Percentiles rank a stretch among this genome's conserved stretches.
Evolutionary conservation across 2,113 vertebrate species (phyloP).

Genomic region (Potamarius usumacintae): DNA sequence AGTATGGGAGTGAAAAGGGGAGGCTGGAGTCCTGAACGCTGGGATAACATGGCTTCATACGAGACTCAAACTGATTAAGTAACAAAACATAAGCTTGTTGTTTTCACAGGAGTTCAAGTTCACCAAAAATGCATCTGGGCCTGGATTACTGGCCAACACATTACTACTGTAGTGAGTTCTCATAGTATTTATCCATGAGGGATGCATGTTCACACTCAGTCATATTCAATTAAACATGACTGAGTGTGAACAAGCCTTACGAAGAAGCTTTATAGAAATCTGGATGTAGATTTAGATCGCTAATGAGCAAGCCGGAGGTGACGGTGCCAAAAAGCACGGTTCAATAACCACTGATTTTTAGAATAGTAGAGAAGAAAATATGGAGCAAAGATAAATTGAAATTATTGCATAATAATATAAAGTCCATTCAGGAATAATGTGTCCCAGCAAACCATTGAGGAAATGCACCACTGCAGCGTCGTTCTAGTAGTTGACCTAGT

Average conservation of each 20-base stretch:
- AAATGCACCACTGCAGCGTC: too few relatives aligned
- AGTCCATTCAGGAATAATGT: too few relatives aligned
- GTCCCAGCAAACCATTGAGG: too few relatives aligned
- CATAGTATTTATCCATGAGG: conserved; percentile 14
- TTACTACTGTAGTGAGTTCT: conserved; percentile 1
- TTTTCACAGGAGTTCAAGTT: conserved; percentile 29
- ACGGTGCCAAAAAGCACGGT: neutral
- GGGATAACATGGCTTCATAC: neutral
- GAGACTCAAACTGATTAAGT: neutral
- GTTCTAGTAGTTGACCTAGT: too few relatives aligned
- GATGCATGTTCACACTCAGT: neutral
- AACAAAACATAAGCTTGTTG: conserved; percentile 28
- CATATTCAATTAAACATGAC: neutral
- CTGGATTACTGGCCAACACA: conserved; percentile 9
- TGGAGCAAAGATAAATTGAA: too few relatives aligned
- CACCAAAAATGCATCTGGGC: conserved; percentile 33
- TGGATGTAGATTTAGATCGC: neutral
- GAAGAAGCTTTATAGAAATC: neutral
- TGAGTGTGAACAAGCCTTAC: neutral
- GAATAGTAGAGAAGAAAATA: too few relatives aligned
- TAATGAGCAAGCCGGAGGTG: neutral
- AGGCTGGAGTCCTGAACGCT: neutral
- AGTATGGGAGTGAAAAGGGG: neutral
- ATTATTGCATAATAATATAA: too few relatives aligned
- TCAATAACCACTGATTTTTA: too few relatives aligned